Evolutionary conservation across 2,113 vertebrate species (phyloP), one percentile per base, ranked within the genome.

Genomic region (Chloebia gouldiae): DNA sequence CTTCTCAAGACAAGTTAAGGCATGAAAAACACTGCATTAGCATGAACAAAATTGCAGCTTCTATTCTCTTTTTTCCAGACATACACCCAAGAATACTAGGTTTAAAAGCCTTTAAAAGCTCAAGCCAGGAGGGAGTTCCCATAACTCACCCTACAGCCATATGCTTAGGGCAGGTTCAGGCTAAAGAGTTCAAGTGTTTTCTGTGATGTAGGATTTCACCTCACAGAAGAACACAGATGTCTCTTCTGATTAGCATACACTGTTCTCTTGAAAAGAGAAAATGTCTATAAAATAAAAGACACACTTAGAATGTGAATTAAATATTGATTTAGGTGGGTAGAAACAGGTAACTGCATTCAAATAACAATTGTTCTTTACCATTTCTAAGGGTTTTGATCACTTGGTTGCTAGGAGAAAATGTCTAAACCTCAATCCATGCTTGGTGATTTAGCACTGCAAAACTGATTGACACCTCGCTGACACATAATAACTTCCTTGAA

Each of bases 21-120:
- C 0, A 0, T 79, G 19, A 59, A 86, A 79, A 27, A 45, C 8
- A 4, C 2, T 42, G 1, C 13, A 33, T 60, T 64, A 56, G 13
- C 17, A 50, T 25, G 25, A 60, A 20, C 5, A 65, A 24, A 70
- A 47, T 22, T 47, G 3, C 25, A 75, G 50, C 19, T 39, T 27
- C 13, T 11, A 30, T 44, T 18, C 9, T 40, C 11, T n/a, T 88
- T 92, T 82, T 82, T 75, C 13, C 8, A 65, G 57, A 27, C 7
- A 30, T 54, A 31, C 7, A 30, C 13, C 21, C 4, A 45, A 30
- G 8, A 63, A 33, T 45, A 12, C 4, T 19, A 2, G 8, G 6
- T 47, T 53, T 66, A 63, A 53, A 79, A 79, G 3, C 15, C 9
- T 86, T 25, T 79, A 12, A 65, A 92, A 63, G 27, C 10, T 40